Evolutionary conservation across 2,888 invertebrate species (phyloP), one percentile per base, ranked within the genome.

Genomic region (Zygogramma bicolorata): DNA sequence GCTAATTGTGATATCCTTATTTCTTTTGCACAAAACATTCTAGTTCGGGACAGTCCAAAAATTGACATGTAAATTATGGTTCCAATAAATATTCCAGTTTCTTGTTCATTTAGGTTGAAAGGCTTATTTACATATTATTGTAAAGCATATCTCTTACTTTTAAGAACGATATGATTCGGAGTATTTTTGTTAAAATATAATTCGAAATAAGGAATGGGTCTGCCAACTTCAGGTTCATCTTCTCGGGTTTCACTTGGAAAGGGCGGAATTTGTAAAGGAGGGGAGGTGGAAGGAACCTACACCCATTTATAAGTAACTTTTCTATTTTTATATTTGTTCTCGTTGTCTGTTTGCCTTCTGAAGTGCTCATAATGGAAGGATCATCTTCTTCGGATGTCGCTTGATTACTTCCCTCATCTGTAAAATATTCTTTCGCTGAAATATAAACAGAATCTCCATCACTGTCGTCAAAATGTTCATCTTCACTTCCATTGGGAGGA

Each of bases 11-110:
- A 1, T 20, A 57, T 27, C 29, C 31, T 29, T 27, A 22, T 31
- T 25, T 27, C 53, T 10, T 29, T 31, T n/a, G 60, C 29, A 61
- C 68, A 68, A 61, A 60, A 61, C 31, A 68, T 22, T n/a, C 68
- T 42, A 10, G 29, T 29, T 46, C 61, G 25, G 13, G 61, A 53
- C 2, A 61, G 60, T 31, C 66, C 66, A 66, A 71, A 71, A 61
- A 71, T 62, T 61, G 58, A 67, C 71, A 71, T 62, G 46, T 70
- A 59, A 65, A 70, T 65, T 22, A 62, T 40, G 27, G 62, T 62
- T 22, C 65, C 70, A 25, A 71, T 38, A 61, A 66, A 66, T 42
- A 34, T 65, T 61, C 66, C 57, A 8, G 66, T 5, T 38, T 66
- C 61, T 38, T 29, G 5, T 31, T 31, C 27, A 20, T 34, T 18